Evolutionary conservation across 1,140 invertebrate genomes (phyloP), one percentile per base, ranked within the genome.

Genomic region (Pseudomyrmex flavicornis): DNA sequence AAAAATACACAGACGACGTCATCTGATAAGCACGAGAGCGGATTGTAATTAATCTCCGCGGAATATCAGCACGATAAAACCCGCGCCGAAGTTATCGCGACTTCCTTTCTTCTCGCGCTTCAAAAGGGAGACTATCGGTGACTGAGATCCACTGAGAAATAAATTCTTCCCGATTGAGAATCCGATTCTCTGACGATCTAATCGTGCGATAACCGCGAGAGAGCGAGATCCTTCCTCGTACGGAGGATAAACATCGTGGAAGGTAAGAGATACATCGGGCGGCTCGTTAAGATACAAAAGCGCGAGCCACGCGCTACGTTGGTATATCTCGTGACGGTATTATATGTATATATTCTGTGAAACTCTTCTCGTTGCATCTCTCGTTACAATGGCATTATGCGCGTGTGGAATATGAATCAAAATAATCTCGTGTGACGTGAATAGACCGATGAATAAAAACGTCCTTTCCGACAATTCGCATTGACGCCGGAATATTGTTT

Each of bases 171-270:
- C 48, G n/a, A 63, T 74, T 46, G 9, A 54, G 44, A 44, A 68
- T 80, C 61, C 54, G 66, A 59, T 65, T 48, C 54, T 70, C 54
- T 65, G 74, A 73, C 56, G 74, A 82, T 72, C 83, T 58, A 70
- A 85, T 85, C 83, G 50, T 54, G n/a, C 59, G 44, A 59, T 76
- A 85, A 79, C 74, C 66, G 50, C 48, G 65, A 35, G 35, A 35
- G 35, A 62, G 68, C 72, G 44, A 35, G 56, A 84, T 79, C 75
- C 82, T 85, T 84, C 74, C 68, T 70, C 44, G 62, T 56, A 44
- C 50, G 48, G 84, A 83, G 74, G 35, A 35, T 35, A 35, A 83
- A 66, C 44, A 83, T 85, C 62, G 35, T 17, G 22, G 17, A 62
- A 58, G 1, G 9, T 17, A 44, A 52, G 46, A 86, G 84, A 79